A percentile compares a stretch with the other conserved stretches of the same genome.
phyloP scores from a whole-genome alignment of 1,140 invertebrate genomes.

The Pachyrhynchus sulphureomaculatus region DNA sequence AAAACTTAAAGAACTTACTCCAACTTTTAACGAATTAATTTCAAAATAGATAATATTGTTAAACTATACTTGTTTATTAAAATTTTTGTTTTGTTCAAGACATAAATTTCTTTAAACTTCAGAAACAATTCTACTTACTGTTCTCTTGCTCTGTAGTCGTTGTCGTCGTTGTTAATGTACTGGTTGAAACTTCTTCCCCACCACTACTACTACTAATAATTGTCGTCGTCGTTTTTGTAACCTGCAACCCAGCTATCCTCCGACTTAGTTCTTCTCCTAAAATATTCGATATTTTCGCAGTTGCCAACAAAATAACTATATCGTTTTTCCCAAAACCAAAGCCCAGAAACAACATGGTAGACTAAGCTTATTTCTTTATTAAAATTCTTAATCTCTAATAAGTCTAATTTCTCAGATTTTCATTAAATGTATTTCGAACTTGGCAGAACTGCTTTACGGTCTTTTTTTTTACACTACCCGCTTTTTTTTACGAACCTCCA shows the following conservation, averaged over 20 bases:
- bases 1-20: too few relatives aligned
- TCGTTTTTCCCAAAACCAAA: constrained; percentile 48
- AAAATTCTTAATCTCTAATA: too few relatives aligned
- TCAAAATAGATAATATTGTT: background rate
- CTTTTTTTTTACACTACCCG: too few relatives aligned
- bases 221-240: constrained; percentile 40
- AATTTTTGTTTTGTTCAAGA: too few relatives aligned
- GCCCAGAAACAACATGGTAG: constrained; percentile 65
- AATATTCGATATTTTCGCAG: background rate
- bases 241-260: constrained; percentile 29
- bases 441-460: too few relatives aligned
- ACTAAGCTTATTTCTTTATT: too few relatives aligned
- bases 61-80: too few relatives aligned
- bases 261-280: constrained; percentile 39
- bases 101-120: background rate
- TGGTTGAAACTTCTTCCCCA: constrained; percentile 9
- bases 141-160: constrained; percentile 32
- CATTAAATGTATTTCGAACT: too few relatives aligned
- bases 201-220: constrained; percentile 35
- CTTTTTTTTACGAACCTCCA: too few relatives aligned
- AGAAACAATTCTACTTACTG: constrained; percentile 29
- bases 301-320: background rate
- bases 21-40: constrained; percentile 11
- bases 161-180: constrained; percentile 21
- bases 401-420: too few relatives aligned